Percentiles rank a stretch among this genome's conserved stretches.
These are phyloP conservation scores for Plebejus melissa DNA, from an alignment of 2,888 invertebrate genomes.

Conservation along the genomic window DNA sequence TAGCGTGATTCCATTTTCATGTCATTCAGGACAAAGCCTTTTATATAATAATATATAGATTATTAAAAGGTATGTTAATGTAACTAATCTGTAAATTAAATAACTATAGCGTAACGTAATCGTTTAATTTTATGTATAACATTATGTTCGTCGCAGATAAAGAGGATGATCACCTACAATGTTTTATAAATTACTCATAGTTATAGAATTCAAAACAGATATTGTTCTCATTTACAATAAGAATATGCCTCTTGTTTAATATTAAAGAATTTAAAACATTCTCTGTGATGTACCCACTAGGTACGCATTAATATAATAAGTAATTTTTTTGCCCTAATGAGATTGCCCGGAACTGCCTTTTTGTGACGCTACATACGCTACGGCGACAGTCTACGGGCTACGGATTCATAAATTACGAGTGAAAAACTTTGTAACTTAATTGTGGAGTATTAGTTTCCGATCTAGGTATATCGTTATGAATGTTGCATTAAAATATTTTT, in stretches of 20 bases:
- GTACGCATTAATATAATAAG: too few relatives aligned
- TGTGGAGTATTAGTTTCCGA: background rate
- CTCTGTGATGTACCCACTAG: background rate
- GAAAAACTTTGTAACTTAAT: too few relatives aligned
- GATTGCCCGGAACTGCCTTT: background rate
- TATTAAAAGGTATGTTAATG: background rate
- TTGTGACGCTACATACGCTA: too few relatives aligned
- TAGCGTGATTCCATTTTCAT: too few relatives aligned
- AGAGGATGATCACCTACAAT: background rate
- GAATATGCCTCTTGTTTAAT: background rate
- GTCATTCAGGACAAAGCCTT: too few relatives aligned
- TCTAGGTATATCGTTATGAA: background rate
- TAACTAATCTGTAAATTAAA: background rate
- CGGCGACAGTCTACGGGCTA: background rate
- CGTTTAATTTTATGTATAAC: background rate
- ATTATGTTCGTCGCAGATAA: background rate
- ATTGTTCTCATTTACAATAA: conserved; percentile 65
- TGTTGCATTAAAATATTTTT: too few relatives aligned
- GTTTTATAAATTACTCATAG: conserved; percentile 50
- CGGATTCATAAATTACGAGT: background rate
- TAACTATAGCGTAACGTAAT: too few relatives aligned
- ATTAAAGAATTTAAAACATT: background rate
- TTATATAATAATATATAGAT: too few relatives aligned
- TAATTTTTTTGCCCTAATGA: too few relatives aligned
- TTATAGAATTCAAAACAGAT: conserved; percentile 63